Percentiles rank a stretch among this genome's conserved stretches.
Conservation (phyloP, 2,797 vertebrate species). For the Micropoecilia bifurca region DNA sequence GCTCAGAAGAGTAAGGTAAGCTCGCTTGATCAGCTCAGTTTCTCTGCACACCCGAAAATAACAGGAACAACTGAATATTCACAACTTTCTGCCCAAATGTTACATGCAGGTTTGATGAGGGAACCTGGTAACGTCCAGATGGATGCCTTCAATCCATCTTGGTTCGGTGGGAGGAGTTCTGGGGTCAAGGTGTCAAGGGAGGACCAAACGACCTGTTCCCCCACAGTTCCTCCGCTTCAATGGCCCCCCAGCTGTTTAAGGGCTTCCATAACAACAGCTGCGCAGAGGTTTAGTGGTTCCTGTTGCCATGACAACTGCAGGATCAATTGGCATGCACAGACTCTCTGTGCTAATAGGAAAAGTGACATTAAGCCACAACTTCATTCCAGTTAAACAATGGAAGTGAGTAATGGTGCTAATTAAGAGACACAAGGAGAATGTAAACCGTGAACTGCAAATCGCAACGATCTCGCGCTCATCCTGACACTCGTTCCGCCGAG, state of each 20-base stretch:
- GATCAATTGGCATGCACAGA: slow-evolving; percentile 82
- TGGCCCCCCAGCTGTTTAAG: slow-evolving; percentile 85
- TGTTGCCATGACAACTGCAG: slow-evolving; percentile 85
- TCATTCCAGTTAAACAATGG: slow-evolving; percentile 77
- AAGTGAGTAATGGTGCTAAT: slow-evolving; percentile 58
- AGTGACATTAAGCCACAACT: slow-evolving; percentile 82
- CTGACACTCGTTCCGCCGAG: slow-evolving; percentile 37
- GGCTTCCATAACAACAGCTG: slow-evolving; percentile 86
- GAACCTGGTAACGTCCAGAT: slow-evolving; percentile 44
- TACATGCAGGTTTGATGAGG: neutral
- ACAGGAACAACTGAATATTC: neutral
- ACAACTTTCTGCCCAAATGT: neutral
- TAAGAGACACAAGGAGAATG: slow-evolving; percentile 55
- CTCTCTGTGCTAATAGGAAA: slow-evolving; percentile 80
- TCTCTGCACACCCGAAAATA: neutral
- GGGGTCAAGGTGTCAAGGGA: slow-evolving; percentile 78
- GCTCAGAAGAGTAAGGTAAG: neutral
- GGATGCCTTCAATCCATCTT: slow-evolving; percentile 64
- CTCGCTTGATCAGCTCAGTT: neutral
- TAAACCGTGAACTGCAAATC: slow-evolving; percentile 5
- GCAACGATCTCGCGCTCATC: slow-evolving; percentile 57
- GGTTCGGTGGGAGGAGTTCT: slow-evolving; percentile 55
- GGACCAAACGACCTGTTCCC: slow-evolving; percentile 78
- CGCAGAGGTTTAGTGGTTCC: slow-evolving; percentile 82
- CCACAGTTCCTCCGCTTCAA: slow-evolving; percentile 80